These are phyloP conservation scores for Troglohyphantes excavatus DNA, from an alignment of 2,888 invertebrate genomes.

Conservation along the genomic window DNA sequence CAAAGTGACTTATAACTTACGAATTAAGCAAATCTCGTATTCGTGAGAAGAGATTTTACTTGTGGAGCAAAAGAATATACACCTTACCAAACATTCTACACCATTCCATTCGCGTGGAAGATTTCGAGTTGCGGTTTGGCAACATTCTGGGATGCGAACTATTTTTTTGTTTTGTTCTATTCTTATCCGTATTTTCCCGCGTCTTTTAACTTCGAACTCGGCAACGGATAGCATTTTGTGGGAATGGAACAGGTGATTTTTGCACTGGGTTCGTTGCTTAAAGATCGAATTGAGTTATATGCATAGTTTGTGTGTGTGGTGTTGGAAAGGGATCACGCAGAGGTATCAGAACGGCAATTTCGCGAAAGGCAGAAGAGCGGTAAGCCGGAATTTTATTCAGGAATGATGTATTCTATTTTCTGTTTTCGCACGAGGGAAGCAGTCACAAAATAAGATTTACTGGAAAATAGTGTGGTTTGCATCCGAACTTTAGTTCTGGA, in stretches of 20 bases:
- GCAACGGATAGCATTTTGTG: constrained; percentile 42
- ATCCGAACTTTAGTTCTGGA: not conserved
- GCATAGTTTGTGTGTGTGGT: constrained; percentile 17
- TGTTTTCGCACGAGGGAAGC: constrained; percentile 10
- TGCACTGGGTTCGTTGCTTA: not conserved
- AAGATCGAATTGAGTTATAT: constrained; percentile 62
- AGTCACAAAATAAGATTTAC: constrained; percentile 41
- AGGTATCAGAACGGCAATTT: constrained; percentile 38
- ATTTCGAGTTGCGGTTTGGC: constrained; percentile 24
- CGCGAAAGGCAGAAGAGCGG: constrained; percentile 3
- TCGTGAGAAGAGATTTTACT: constrained; percentile 56
- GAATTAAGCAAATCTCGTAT: constrained; percentile 66
- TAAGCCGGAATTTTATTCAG: constrained; percentile 49
- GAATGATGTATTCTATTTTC: constrained; percentile 33
- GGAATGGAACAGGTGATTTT: constrained; percentile 65
- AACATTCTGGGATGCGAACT: constrained; percentile 3
- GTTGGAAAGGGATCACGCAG: constrained; percentile 40
- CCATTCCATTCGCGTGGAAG: constrained; percentile 6
- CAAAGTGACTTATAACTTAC: constrained; percentile 54
- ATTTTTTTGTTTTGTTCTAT: constrained; percentile 33
- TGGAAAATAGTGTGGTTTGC: not conserved
- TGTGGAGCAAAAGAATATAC: constrained; percentile 31
- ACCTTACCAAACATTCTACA: constrained; percentile 7
- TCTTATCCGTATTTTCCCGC: constrained; percentile 8
- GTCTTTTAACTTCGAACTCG: constrained; percentile 46